These are phyloP conservation scores for Chymomyza fuscimana DNA, from an alignment of 2,888 invertebrate genomes.

Conservation along the genomic window DNA sequence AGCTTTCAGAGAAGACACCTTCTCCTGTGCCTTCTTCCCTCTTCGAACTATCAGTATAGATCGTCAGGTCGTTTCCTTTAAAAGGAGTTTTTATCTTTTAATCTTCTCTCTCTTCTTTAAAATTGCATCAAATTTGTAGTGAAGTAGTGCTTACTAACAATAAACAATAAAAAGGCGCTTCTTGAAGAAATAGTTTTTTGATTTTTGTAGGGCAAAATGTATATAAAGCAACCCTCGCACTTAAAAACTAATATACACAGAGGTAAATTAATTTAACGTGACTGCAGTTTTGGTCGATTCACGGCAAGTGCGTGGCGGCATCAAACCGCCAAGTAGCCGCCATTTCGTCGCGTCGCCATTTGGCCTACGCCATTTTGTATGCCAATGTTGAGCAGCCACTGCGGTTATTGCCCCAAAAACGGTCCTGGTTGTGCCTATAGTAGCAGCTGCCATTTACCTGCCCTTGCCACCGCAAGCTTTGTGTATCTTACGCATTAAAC, in stretches of 20 bases:
- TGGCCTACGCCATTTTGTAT: constrained; percentile 30
- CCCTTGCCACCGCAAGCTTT: constrained; percentile 29
- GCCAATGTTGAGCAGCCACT: constrained; percentile 25
- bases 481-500: constrained; percentile 70
- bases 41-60: too few relatives aligned
- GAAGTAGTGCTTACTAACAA: too few relatives aligned
- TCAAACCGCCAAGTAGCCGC: background rate
- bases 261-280: constrained; percentile 74
- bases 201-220: too few relatives aligned
- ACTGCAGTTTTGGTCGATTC: constrained; percentile 70
- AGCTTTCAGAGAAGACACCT: too few relatives aligned
- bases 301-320: constrained; percentile 52
- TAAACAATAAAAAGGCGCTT: too few relatives aligned
- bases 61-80: too few relatives aligned
- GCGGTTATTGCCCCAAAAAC: constrained; percentile 64
- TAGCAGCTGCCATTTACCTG: constrained; percentile 10
- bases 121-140: too few relatives aligned
- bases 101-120: too few relatives aligned
- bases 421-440: constrained; percentile 4
- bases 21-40: too few relatives aligned
- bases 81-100: too few relatives aligned
- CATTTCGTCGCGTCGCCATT: constrained; percentile 11
- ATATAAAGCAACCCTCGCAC: too few relatives aligned
- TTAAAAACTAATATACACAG: background rate
- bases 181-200: too few relatives aligned